These are phyloP conservation scores for Xenotilapia longispinis DNA, from an alignment of 2,113 vertebrate species.

Conservation along the genomic window DNA sequence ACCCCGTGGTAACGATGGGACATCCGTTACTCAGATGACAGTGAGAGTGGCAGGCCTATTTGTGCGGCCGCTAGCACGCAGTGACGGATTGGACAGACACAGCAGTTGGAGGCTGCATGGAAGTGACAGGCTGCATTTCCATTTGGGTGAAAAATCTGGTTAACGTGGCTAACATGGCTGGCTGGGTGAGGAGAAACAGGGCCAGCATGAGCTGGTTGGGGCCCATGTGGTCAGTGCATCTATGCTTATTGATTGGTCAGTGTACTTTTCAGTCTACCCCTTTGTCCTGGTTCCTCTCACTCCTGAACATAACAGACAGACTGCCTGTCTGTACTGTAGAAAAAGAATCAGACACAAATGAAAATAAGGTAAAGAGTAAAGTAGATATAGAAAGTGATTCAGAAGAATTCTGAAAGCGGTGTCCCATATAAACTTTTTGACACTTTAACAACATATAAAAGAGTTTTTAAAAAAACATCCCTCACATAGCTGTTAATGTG, in stretches of 20 bases:
- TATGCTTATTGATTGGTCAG: constrained; percentile 8
- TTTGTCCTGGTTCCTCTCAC: neutral
- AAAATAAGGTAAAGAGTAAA: neutral
- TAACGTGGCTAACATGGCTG: constrained; percentile 55
- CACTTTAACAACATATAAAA: neutral
- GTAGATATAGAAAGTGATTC: neutral
- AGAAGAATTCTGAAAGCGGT: neutral
- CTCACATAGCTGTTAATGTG: neutral
- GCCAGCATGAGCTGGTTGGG: neutral
- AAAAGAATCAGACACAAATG: neutral
- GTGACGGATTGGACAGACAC: constrained; percentile 74
- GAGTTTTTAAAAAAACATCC: neutral
- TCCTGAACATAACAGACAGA: neutral
- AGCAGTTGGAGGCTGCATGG: constrained; percentile 67
- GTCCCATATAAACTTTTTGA: neutral
- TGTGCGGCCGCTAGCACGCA: constrained; percentile 55
- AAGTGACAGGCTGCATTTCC: constrained; percentile 75
- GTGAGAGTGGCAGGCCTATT: constrained; percentile 79
- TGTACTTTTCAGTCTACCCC: neutral
- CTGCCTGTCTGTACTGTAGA: neutral
- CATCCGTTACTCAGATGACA: constrained; percentile 76
- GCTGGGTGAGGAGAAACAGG: constrained; percentile 21
- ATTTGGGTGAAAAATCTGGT: constrained; percentile 78
- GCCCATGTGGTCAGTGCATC: neutral
- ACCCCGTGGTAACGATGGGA: constrained; percentile 61